Conservation (phyloP, 1,140 invertebrate species). For the Gerris buenoi region DNA sequence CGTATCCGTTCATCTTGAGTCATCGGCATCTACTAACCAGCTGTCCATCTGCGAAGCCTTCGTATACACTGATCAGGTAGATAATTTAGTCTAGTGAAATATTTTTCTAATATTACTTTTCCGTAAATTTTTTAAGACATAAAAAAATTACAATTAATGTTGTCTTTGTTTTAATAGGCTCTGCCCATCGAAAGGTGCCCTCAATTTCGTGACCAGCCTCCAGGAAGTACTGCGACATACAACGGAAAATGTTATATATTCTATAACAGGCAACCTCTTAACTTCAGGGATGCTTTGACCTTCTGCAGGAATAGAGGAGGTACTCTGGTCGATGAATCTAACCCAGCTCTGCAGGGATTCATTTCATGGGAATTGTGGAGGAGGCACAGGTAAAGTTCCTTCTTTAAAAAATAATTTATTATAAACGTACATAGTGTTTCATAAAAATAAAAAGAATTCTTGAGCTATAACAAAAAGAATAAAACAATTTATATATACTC, state of each 20-base stretch:
- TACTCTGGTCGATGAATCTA: constrained; percentile 79
- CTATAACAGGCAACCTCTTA: constrained; percentile 72
- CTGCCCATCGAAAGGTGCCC: constrained; percentile 84
- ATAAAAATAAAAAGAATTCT: too few species aligned
- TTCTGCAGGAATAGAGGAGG: constrained; percentile 69
- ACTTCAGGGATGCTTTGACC: constrained; percentile 60
- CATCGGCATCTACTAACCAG: constrained; percentile 42
- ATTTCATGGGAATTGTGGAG: constrained; percentile 89
- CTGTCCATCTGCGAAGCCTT: constrained; percentile 90
- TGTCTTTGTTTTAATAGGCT: too few species aligned
- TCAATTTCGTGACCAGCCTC: constrained; percentile 79
- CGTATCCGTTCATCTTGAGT: constrained; percentile 77
- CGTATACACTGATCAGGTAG: constrained; percentile 80
- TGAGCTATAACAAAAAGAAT: not conserved
- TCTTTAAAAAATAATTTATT: too few species aligned
- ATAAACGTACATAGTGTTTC: too few species aligned
- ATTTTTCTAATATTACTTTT: too few species aligned
- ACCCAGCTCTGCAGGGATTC: constrained; percentile 84
- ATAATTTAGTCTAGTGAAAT: too few species aligned
- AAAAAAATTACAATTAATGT: too few species aligned
- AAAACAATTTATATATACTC: not conserved
- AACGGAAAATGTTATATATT: constrained; percentile 94
- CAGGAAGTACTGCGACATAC: constrained; percentile 81
- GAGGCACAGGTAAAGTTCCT: constrained; percentile 46
- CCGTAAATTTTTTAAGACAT: too few species aligned